Percentiles rank a stretch among this genome's conserved stretches.
Conservation (phyloP, 2,797 vertebrate genomes). For the Zalophus californianus region DNA sequence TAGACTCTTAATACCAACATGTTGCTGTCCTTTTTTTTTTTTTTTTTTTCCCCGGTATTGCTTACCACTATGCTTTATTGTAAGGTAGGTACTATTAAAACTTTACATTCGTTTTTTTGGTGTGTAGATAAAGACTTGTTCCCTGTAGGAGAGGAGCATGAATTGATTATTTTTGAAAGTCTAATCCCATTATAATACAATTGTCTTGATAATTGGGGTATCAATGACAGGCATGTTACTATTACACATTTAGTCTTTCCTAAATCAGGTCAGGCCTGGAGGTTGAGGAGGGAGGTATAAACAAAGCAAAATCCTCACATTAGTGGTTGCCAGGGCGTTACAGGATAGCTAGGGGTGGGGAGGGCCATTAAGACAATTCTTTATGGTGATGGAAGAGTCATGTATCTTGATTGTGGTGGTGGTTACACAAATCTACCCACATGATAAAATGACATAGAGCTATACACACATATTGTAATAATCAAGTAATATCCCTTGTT, state of each 20-base stretch:
- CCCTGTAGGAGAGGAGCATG: background rate
- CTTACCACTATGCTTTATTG: constrained; percentile 39
- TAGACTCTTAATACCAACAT: background rate
- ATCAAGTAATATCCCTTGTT: background rate
- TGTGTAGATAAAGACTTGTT: constrained; percentile 45
- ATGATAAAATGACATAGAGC: background rate
- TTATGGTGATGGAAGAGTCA: background rate
- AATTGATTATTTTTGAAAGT: constrained; percentile 20
- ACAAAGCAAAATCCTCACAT: constrained; percentile 34
- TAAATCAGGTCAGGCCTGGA: background rate
- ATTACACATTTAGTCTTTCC: background rate
- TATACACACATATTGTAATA: background rate
- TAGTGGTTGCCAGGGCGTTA: background rate
- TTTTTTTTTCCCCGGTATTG: background rate
- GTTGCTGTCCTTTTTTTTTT: background rate
- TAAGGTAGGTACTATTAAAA: constrained; percentile 17
- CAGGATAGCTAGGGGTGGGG: background rate
- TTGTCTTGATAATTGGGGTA: constrained; percentile 39
- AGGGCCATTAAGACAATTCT: background rate
- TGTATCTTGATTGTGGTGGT: background rate
- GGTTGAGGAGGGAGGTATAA: background rate
- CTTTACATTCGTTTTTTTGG: background rate
- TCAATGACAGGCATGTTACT: constrained; percentile 8
- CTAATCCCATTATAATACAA: background rate
- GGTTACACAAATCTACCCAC: background rate